Percentiles rank a stretch among this genome's conserved stretches.
phyloP scores from a whole-genome alignment of 2,888 invertebrate genomes.

The Lithophane leautieri region DNA sequence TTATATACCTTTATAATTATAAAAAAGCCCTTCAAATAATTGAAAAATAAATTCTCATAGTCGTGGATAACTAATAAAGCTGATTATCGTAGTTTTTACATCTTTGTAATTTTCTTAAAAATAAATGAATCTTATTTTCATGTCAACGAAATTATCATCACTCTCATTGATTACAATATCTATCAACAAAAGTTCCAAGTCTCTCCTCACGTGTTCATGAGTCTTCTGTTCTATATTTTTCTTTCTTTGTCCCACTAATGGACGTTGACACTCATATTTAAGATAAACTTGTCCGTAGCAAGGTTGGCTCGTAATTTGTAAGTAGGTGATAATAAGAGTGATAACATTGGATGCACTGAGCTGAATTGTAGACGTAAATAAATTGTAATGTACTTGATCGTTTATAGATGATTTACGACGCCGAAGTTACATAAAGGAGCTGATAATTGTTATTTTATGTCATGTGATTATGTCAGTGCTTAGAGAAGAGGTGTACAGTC shows the following conservation, averaged over 20 bases:
- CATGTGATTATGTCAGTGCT: not conserved
- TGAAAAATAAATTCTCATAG: not conserved
- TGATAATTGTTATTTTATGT: conserved; percentile 14
- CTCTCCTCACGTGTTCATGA: not conserved
- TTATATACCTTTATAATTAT: not conserved
- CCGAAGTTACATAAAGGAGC: conserved; percentile 22
- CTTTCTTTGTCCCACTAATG: conserved; percentile 31
- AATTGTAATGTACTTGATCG: conserved; percentile 33
- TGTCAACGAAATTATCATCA: not conserved
- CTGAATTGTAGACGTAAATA: conserved; percentile 55
- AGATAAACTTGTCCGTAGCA: conserved; percentile 61
- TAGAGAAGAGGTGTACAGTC: not conserved
- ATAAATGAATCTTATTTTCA: not conserved
- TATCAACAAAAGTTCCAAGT: not conserved
- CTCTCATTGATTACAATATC: not conserved
- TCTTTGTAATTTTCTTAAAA: not conserved
- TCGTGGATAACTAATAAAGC: not conserved
- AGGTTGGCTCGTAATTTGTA: conserved; percentile 59
- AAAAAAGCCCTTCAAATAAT: not conserved
- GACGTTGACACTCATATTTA: conserved; percentile 57
- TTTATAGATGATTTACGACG: conserved; percentile 35
- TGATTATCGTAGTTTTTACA: not conserved
- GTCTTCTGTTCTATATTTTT: conserved; percentile 15
- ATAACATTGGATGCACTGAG: conserved; percentile 50
- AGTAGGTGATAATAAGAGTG: conserved; percentile 59